Evolutionary conservation across 2,888 invertebrate genomes (phyloP), one percentile per base, ranked within the genome.

Genomic region (Argyresthia albistria): DNA sequence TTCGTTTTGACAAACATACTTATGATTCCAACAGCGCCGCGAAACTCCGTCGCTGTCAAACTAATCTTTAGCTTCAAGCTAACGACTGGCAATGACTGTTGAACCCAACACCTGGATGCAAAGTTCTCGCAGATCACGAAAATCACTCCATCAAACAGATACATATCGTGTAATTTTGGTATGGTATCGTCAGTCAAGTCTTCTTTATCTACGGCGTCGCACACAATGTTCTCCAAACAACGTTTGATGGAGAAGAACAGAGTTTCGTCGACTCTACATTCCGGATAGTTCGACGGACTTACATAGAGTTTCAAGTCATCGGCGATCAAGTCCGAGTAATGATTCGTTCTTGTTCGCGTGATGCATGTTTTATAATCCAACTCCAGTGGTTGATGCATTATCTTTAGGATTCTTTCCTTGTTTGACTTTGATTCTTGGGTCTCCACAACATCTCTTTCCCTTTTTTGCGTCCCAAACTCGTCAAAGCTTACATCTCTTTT

Each of bases 1-100:
- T 66, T 63, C 0, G 78, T 75, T 55, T 73, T 75, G 0, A 77
- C 65, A 4, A 65, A 56, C 77, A 86, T 80, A 51, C 74, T 86
- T 10, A 86, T 65, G 9, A 84, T 84, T 0, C 86, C 86, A 0
- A 86, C 86, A 0, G 82, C 80, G 0, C 86, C 86, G n/a, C 86
- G 69, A 54, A 80, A 84, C 54, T 86, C 84, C 0, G 83, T 84
- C 0, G 75, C 65, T 59, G 79, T 82, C 1, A 86, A 61, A 55
- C 66, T 66, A 0, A 67, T 60, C 39, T 70, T 59, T 35, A 82
- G 51, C 50, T 60, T 73, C 0, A 58, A 50, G 54, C 76, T 80
- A 0, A 81, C 64, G 4, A 54, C 43, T 1, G 55, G 36, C 6
- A 84, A 58, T 1, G 63, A 60, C 0, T 66, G 55, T 53, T 80